phyloP scores from a whole-genome alignment of 2,113 vertebrate species.

The Epinephelus cyanopodus region DNA sequence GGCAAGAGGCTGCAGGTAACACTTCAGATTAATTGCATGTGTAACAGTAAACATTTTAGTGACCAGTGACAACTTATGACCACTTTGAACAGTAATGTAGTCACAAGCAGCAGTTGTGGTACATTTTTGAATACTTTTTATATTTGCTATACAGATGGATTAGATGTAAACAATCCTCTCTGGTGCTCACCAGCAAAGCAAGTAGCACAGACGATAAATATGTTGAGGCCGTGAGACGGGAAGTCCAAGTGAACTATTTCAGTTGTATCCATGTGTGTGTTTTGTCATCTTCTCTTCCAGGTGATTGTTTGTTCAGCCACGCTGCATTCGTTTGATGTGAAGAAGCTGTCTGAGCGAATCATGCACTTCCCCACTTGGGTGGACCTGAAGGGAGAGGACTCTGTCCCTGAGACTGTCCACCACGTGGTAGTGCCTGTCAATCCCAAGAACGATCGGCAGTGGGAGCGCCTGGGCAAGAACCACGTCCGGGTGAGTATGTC shows the following conservation, averaged over 20 bases:
- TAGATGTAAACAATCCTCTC: background rate
- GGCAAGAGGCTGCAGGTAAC: slow-evolving; percentile 97
- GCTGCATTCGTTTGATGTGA: slow-evolving; percentile 97
- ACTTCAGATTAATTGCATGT: background rate
- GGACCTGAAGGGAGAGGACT: slow-evolving; percentile 98
- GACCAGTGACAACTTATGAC: background rate
- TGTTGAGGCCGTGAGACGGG: background rate
- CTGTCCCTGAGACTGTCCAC: slow-evolving; percentile 96
- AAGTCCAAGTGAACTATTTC: background rate
- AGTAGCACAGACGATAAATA: background rate
- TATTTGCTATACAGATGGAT: background rate
- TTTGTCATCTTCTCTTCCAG: slow-evolving; percentile 71
- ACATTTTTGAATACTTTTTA: background rate
- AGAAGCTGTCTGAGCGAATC: slow-evolving; percentile 97
- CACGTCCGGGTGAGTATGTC: slow-evolving; percentile 87
- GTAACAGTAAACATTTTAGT: background rate
- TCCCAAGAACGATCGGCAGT: slow-evolving; percentile 91
- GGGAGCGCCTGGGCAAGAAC: slow-evolving; percentile 93
- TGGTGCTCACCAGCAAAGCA: background rate
- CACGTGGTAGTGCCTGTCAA: slow-evolving; percentile 96
- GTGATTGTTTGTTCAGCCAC: slow-evolving; percentile 99
- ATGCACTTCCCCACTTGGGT: slow-evolving; percentile 99
- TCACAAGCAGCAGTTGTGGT: background rate
- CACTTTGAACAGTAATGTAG: background rate
- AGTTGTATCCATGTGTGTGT: background rate